Percentiles rank a stretch among this genome's conserved stretches.
These are phyloP conservation scores for Betta splendens DNA, from an alignment of 2,797 vertebrate genomes.

Conservation along the genomic window DNA sequence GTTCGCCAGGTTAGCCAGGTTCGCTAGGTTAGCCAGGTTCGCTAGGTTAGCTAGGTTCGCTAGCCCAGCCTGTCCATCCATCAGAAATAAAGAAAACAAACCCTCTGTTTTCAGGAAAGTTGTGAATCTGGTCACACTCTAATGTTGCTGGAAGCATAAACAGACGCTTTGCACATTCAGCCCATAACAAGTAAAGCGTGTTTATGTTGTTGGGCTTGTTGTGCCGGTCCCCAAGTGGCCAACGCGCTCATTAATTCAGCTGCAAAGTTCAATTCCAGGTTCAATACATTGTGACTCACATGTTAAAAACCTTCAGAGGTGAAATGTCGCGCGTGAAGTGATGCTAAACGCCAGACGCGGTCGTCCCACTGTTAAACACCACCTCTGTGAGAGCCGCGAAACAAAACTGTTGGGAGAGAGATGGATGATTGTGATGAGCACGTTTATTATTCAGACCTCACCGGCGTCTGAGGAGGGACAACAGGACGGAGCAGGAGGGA, in stretches of 20 bases:
- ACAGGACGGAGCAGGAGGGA: conserved; percentile 22
- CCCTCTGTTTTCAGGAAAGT: no score
- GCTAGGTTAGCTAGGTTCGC: no score
- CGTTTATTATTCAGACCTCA: conserved; percentile 73
- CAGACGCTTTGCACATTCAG: neutral
- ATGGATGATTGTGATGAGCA: conserved; percentile 55
- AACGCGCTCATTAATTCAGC: conserved; percentile 11
- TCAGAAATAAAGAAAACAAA: no score
- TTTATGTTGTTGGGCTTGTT: conserved; percentile 7
- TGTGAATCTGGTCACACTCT: neutral
- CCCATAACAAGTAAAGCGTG: conserved; percentile 6
- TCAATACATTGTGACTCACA: neutral
- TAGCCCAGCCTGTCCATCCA: no score
- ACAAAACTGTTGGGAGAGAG: conserved; percentile 44
- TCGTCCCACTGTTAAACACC: conserved; percentile 11
- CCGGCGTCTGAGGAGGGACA: conserved; percentile 58
- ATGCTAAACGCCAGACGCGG: conserved; percentile 35
- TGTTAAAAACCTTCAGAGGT: conserved; percentile 2
- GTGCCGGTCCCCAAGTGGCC: neutral
- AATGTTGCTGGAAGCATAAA: neutral
- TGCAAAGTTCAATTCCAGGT: conserved; percentile 13
- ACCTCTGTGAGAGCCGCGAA: conserved; percentile 23
- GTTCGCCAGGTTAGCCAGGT: no score
- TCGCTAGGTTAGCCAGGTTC: no score
- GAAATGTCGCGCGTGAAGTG: conserved; percentile 5